These are phyloP conservation scores for Spodoptera exigua DNA, from an alignment of 2,888 invertebrate genomes.

Conservation along the genomic window DNA sequence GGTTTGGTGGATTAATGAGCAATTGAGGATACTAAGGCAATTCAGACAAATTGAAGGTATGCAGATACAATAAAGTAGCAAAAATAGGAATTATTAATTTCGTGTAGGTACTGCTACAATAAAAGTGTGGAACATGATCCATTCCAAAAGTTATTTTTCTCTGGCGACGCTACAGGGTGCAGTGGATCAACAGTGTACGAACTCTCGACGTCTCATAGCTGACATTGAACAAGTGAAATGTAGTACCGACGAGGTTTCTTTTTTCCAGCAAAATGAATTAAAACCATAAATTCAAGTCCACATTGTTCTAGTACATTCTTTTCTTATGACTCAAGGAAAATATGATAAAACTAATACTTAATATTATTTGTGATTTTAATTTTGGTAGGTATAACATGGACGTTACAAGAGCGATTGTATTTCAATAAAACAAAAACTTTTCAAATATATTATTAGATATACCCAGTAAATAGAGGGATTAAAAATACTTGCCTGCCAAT, in stretches of 20 bases:
- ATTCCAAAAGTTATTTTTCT: conserved; percentile 23
- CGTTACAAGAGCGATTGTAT: conserved; percentile 41
- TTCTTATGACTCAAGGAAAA: conserved; percentile 8
- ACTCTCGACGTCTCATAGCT: conserved; percentile 55
- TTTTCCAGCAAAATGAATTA: conserved; percentile 29
- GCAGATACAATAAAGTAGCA: too few species aligned
- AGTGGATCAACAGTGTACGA: conserved; percentile 70
- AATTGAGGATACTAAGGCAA: too few species aligned
- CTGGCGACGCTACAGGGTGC: conserved; percentile 66
- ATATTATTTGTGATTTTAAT: background rate
- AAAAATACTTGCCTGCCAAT: conserved; percentile 62
- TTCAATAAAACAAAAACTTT: conserved; percentile 45
- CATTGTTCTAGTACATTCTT: conserved; percentile 26
- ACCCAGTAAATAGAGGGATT: conserved; percentile 61
- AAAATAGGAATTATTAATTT: too few species aligned
- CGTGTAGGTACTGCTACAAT: background rate
- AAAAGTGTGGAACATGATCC: conserved; percentile 1
- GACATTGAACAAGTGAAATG: conserved; percentile 66
- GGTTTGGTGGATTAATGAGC: too few species aligned
- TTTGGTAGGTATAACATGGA: conserved; percentile 14
- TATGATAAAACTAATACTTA: conserved; percentile 11
- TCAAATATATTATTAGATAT: conserved; percentile 47
- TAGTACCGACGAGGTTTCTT: conserved; percentile 20
- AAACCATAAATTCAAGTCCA: conserved; percentile 34
- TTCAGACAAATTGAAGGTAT: too few species aligned